Evolutionary conservation across 2,888 invertebrate species (phyloP).

Genomic region (Lacanobia oleracea): DNA sequence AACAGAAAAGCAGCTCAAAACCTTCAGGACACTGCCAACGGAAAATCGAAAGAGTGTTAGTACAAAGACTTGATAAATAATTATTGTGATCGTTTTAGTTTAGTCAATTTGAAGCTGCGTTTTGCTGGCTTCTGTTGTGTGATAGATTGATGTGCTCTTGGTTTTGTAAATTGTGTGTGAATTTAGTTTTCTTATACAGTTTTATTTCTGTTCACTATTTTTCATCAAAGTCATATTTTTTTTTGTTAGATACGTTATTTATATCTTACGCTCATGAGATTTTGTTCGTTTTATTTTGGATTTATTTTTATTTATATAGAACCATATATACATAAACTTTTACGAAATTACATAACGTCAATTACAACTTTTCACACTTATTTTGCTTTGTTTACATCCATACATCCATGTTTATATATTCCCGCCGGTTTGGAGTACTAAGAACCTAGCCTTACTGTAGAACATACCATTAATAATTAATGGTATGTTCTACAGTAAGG

Average conservation of each 20-base stretch:
- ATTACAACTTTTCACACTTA: not conserved
- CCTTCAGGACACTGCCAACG: conserved; percentile 63
- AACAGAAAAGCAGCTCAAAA: conserved; percentile 53
- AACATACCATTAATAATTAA: not conserved
- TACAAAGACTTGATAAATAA: conserved; percentile 58
- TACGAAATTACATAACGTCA: not conserved
- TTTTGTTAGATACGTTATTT: not conserved
- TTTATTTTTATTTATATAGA: not conserved
- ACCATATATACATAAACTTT: not conserved
- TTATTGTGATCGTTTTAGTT: conserved; percentile 46
- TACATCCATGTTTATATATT: not conserved
- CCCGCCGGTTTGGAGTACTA: not conserved
- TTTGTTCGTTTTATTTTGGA: not conserved
- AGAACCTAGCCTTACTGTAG: too few species aligned
- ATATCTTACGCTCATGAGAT: not conserved
- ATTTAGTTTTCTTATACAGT: too few species aligned
- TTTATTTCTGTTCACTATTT: not conserved
- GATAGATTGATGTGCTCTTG: conserved; percentile 36
- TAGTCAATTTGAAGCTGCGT: conserved; percentile 23
- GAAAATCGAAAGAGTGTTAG: conserved; percentile 82
- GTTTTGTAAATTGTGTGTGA: conserved; percentile 20
- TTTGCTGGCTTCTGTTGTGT: conserved; percentile 32
- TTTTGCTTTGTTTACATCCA: not conserved
- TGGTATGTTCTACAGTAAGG: not conserved
- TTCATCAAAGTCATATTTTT: not conserved